These are phyloP conservation scores for Ceraclea dissimilis DNA, from an alignment of 2,888 invertebrate genomes.

Conservation along the genomic window DNA sequence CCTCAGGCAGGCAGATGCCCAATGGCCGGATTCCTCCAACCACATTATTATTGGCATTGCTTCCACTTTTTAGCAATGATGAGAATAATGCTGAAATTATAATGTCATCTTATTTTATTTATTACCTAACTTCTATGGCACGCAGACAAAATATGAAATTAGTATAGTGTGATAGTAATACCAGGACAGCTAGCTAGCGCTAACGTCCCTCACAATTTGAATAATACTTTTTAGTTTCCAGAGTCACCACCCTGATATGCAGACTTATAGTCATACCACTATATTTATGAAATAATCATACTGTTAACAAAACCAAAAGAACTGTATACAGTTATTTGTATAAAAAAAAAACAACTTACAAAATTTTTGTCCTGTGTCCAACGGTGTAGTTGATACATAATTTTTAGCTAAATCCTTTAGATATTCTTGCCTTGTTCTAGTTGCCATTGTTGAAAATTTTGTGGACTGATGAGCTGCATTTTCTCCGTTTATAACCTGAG, in stretches of 20 bases:
- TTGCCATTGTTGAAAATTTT: conserved; percentile 96
- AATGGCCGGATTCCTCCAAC: conserved; percentile 63
- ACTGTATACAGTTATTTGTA: too few relatives aligned
- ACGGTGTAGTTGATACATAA: conserved; percentile 69
- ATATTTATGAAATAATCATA: too few relatives aligned
- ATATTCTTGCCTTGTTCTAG: conserved; percentile 90
- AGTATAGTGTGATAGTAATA: too few relatives aligned
- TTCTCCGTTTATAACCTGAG: conserved; percentile 83
- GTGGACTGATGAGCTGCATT: conserved; percentile 94
- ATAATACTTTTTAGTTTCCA: too few relatives aligned
- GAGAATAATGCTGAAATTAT: conserved; percentile 61
- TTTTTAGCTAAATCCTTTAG: conserved; percentile 87
- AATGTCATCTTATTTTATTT: background rate
- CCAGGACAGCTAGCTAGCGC: too few relatives aligned
- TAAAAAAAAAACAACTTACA: conserved; percentile 48
- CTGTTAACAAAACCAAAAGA: too few relatives aligned
- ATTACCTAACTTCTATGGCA: too few relatives aligned
- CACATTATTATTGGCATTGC: conserved; percentile 65
- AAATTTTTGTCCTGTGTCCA: conserved; percentile 82
- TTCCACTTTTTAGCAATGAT: conserved; percentile 45
- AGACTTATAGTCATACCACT: too few relatives aligned
- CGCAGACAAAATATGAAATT: too few relatives aligned
- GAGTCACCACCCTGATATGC: too few relatives aligned
- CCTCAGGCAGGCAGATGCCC: conserved; percentile 68
- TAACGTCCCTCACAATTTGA: too few relatives aligned